Conservation (phyloP, 2,113 vertebrate species). For the Psilopsiagon aurifrons region DNA sequence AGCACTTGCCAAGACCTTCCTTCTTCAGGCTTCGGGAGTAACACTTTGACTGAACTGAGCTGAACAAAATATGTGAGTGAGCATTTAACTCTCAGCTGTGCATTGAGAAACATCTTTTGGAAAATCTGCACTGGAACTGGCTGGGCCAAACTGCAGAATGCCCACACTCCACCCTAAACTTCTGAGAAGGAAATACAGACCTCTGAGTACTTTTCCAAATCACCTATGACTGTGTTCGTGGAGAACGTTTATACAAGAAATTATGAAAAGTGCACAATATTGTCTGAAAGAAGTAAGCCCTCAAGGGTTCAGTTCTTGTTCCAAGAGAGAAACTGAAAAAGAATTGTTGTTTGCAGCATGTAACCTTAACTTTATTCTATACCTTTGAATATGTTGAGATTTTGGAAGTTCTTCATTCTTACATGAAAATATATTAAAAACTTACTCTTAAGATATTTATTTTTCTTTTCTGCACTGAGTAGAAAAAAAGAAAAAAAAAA, state of each 20-base stretch:
- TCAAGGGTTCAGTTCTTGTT: background rate
- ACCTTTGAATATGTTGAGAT: background rate
- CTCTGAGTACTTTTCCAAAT: background rate
- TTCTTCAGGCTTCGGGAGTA: background rate
- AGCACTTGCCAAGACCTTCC: background rate
- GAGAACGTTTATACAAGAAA: constrained; percentile 31
- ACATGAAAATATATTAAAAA: background rate
- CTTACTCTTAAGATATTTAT: background rate
- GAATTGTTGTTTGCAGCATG: background rate
- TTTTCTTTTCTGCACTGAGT: background rate
- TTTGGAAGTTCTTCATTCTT: background rate
- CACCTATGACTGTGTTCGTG: background rate
- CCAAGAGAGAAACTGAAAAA: background rate
- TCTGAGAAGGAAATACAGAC: background rate
- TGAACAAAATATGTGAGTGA: background rate
- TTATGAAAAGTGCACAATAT: background rate
- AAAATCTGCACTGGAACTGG: background rate
- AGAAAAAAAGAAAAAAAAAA: background rate
- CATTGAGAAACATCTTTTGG: background rate
- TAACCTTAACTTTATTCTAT: background rate
- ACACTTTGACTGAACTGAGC: background rate
- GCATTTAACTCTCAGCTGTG: background rate
- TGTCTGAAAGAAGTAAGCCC: constrained; percentile 6
- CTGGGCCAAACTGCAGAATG: background rate
- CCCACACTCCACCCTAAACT: background rate